Base-by-base conservation (phyloP, 2,888 invertebrate species). In the Ptychoptera contaminata region DNA sequence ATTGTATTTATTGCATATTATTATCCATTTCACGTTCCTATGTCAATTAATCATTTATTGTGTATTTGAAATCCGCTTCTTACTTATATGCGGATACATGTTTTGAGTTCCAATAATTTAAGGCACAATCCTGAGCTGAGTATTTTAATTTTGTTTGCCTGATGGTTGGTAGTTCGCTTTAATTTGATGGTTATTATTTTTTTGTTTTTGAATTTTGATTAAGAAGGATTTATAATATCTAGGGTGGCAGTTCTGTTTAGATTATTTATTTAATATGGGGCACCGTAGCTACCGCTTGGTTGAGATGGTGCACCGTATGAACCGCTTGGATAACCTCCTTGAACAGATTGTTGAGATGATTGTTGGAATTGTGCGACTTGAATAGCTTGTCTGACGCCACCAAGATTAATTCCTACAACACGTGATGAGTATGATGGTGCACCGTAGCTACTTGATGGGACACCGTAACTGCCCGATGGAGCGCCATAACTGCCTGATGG, bases 291-390 rank as follows among this genome's bases (percentile, higher is more conserved):
- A 63, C 79, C 70, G 57, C 76, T 72, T 50, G 78, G 79, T 49
- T 70, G 65, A 54, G 75, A 72, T 48, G 79, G 75, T 48, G 70
- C 67, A 49, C 73, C 71, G 61, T 73, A 73, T 42, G 71, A 70
- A 41, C 70, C 64, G 49, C 74, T 73, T 40, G 72, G 16, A 47
- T 58, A 58, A 45, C 55, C 60, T 44, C 58, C 62, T 37, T 67
- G 65, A 37, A 67, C 64, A 53, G 69, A 55, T 48, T 72, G 73
- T 54, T 73, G 67, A 63, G 69, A 69, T 51, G 71, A 64, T 68
- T 85, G 84, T 54, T 80, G 74, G 72, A 79, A 86, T 58, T 87
- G 85, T 37, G 87, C 87, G 50, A 87, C 86, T 63, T 87, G 86
- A 67, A 87, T 82, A 54, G 85, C 86, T 57, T 85, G 86, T 57